These are phyloP conservation scores for Sanderia malayensis DNA, from an alignment of 30 jellyfish, hydroid and myxozoan species.

Conservation along the genomic window DNA sequence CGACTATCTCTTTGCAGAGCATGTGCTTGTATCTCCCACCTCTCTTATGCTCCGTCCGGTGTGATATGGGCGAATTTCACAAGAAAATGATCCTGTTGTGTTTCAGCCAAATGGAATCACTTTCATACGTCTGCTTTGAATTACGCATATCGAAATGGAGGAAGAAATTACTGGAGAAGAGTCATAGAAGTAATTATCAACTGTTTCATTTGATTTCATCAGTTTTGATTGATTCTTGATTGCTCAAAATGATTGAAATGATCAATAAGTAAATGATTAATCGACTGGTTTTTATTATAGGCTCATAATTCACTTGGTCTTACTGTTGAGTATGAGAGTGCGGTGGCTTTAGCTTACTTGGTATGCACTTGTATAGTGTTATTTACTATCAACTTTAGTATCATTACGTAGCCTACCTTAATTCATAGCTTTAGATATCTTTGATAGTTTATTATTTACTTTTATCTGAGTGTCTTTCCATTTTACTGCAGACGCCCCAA, in stretches of 20 bases:
- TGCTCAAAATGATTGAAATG: too few species aligned
- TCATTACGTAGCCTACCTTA: neutral
- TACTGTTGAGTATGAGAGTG: slow-evolving; percentile 56
- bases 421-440: neutral
- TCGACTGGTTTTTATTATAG: slow-evolving; percentile 11
- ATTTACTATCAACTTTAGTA: neutral
- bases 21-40: too few species aligned
- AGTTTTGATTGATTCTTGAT: too few species aligned
- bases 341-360: slow-evolving; percentile 59
- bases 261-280: too few species aligned
- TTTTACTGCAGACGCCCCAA: slow-evolving; percentile 94
- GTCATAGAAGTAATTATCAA: slow-evolving; percentile 36
- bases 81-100: too few species aligned
- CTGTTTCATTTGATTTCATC: too few species aligned
- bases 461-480: too few species aligned
- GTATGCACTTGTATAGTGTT: too few species aligned
- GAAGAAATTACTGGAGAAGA: slow-evolving; percentile 54
- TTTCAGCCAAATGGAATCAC: slow-evolving; percentile 79
- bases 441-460: too few species aligned
- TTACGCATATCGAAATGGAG: slow-evolving; percentile 28
- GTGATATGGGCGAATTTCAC: too few species aligned
- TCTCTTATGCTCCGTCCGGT: too few species aligned
- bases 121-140: slow-evolving; percentile 58
- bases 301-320: slow-evolving; percentile 77
- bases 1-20: too few species aligned